Evolutionary conservation across 2,888 invertebrate genomes (phyloP), one percentile per base, ranked within the genome.

Genomic region (Nomada ruficornis): DNA sequence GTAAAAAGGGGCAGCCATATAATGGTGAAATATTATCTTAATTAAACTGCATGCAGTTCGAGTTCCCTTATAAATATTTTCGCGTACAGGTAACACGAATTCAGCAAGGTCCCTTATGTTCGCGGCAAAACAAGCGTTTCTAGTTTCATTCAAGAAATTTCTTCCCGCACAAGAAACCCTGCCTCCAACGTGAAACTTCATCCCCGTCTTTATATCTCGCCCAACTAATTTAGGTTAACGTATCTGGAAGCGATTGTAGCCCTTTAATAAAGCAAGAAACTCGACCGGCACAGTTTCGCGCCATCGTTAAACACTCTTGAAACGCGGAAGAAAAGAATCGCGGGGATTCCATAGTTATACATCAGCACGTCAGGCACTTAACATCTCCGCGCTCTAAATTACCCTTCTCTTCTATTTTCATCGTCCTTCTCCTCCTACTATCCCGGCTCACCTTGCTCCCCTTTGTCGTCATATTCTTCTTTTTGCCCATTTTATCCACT

Each of bases 311-410:
- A 59, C 52, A 54, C 62, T 26, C 42, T 18, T 13, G 15, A 42
- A 23, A 18, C n/a, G 59, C 23, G 26, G 47, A 63, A 54, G 71
- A 65, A 57, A 62, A 44, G 55, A 72, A 72, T 78, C 57, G 15
- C 50, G 63, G 29, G 67, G 62, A 70, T 78, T 80, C 78, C 57
- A 63, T 50, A 60, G 63, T 72, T 72, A 63, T 78, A 64, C 68
- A 63, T 80, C 79, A 72, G 67, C 79, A 59, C 71, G 67, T 71
- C 71, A 20, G 57, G 29, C 55, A 60, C 52, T 80, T 78, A 80
- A 72, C 65, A 71, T 80, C 67, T 15, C 50, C 29, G 23, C 50
- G 9, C 42, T 68, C 64, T 64, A 42, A 77, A 77, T 77, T 64
- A 70, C 23, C 57, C 63, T 54, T n/a, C 55, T 36, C 44, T 29